phyloP scores from a whole-genome alignment of 2,113 vertebrate genomes.

The Capreolus pygargus region DNA sequence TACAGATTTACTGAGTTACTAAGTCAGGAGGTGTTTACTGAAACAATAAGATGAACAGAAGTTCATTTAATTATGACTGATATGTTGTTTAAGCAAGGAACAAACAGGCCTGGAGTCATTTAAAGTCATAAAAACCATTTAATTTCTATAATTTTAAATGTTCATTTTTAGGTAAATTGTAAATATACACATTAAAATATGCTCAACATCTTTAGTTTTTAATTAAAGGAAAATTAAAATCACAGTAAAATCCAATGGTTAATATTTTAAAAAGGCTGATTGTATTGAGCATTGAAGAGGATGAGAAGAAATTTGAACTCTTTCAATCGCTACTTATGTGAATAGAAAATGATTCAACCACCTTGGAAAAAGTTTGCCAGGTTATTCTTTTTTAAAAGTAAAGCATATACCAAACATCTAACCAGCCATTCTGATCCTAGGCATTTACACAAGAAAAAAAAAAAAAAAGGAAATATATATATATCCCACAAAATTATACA shows the following conservation, averaged over 20 bases:
- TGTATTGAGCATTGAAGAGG: neutral
- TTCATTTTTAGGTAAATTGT: neutral
- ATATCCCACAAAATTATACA: neutral
- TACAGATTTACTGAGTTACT: neutral
- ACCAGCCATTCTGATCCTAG: neutral
- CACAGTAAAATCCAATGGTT: neutral
- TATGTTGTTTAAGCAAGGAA: neutral
- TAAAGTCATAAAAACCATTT: neutral
- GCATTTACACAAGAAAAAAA: fast-evolving
- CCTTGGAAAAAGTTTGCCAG: neutral
- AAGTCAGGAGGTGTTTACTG: neutral
- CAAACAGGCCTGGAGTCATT: neutral
- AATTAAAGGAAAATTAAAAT: neutral
- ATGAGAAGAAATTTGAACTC: neutral
- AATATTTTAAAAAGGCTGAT: neutral
- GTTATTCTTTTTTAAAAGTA: neutral
- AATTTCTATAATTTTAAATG: neutral
- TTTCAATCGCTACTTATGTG: neutral
- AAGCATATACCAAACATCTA: neutral
- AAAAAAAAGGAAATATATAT: neutral
- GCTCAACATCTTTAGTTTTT: neutral
- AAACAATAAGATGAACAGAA: neutral
- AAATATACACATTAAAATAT: neutral
- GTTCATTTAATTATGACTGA: neutral
- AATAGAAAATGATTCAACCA: neutral